Percentiles rank a stretch among this genome's conserved stretches.
Evolutionary conservation across 2,113 vertebrate species (phyloP).

Genomic region (Pseudonaja textilis): DNA sequence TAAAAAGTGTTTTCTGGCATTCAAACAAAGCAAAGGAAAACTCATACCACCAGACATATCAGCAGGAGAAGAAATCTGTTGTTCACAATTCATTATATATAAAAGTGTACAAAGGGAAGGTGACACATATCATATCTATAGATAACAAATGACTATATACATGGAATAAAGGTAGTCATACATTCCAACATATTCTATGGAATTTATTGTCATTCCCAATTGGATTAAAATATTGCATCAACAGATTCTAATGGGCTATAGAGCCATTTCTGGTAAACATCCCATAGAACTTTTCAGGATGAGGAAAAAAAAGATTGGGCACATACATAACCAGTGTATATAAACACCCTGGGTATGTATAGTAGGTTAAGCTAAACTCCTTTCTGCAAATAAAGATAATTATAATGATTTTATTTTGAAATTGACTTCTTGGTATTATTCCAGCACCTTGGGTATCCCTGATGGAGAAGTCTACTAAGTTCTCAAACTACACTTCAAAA

Average conservation of each 20-base stretch:
- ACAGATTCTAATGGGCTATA: not conserved
- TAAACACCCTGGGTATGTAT: not conserved
- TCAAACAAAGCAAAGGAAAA: constrained; percentile 16
- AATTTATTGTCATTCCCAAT: not conserved
- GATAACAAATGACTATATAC: not conserved
- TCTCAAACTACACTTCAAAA: not conserved
- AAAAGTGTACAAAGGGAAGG: not conserved
- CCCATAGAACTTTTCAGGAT: not conserved
- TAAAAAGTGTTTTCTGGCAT: constrained; percentile 44
- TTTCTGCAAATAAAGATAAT: not conserved
- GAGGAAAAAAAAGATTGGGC: not conserved
- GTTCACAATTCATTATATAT: not conserved
- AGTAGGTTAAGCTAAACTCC: not conserved
- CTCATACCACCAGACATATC: constrained; percentile 16
- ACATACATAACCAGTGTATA: not conserved
- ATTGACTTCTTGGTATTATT: not conserved
- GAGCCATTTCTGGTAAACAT: not conserved
- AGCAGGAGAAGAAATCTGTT: not conserved
- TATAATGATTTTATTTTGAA: not conserved
- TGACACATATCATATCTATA: not conserved
- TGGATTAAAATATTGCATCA: not conserved
- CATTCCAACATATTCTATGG: not conserved
- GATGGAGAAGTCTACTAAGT: not conserved
- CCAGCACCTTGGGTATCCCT: not conserved
- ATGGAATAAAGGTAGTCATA: not conserved